Conservation (phyloP, 2,888 invertebrate genomes). For the Troilus luridus region DNA sequence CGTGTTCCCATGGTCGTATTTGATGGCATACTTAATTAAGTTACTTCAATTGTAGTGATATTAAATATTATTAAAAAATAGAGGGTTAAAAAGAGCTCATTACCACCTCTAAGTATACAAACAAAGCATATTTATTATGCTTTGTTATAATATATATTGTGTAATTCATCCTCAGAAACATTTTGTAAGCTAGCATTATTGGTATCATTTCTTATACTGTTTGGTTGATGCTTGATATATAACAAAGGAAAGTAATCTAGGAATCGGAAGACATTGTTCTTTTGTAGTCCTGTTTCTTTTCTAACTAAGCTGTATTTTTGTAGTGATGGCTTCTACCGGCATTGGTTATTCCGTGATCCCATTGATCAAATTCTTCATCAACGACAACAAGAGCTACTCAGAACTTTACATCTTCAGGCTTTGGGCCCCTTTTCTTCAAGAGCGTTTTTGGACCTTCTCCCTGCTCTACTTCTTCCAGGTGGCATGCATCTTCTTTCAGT, state of each 20-base stretch:
- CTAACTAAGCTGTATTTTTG: background rate
- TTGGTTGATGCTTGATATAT: background rate
- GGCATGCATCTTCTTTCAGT: background rate
- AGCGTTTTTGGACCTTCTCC: background rate
- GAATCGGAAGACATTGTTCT: background rate
- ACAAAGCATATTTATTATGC: too few relatives aligned
- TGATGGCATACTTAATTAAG: too few relatives aligned
- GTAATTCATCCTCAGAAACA: too few relatives aligned
- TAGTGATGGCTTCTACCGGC: background rate
- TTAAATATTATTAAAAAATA: too few relatives aligned
- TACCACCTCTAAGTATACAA: too few relatives aligned
- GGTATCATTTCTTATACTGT: too few relatives aligned
- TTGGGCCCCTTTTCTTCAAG: background rate
- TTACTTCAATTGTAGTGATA: too few relatives aligned
- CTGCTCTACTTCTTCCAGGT: background rate
- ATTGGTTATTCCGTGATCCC: background rate
- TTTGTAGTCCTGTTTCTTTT: too few relatives aligned
- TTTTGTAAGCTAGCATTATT: too few relatives aligned
- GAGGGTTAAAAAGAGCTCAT: too few relatives aligned
- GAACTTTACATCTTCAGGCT: slow-evolving; percentile 2
- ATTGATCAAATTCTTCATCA: background rate
- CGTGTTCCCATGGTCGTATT: too few relatives aligned
- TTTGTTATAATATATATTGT: too few relatives aligned
- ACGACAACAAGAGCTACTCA: background rate
- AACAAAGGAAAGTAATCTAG: background rate